phyloP scores from a whole-genome alignment of 2,888 invertebrate species.

The Hermaeophaga mercurialis region DNA sequence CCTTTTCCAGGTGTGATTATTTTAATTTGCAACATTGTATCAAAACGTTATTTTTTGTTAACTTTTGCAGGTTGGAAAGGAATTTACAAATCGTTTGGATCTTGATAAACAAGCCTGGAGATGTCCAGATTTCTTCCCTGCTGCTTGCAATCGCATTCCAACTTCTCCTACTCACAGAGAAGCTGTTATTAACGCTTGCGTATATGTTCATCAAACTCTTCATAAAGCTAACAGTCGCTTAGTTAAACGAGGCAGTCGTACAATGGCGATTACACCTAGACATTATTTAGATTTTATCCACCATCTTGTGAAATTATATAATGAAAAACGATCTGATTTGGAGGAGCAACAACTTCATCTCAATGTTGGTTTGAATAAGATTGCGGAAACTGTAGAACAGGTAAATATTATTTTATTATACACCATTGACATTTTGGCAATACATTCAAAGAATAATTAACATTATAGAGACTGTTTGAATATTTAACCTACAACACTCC shows the following conservation, averaged over 20 bases:
- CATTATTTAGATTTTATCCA: slow-evolving; percentile 99
- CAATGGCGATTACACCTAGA: slow-evolving; percentile 96
- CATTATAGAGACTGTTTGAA: too few species aligned
- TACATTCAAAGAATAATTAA: not conserved
- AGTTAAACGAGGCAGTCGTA: slow-evolving; percentile 89
- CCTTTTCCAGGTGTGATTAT: slow-evolving; percentile 81
- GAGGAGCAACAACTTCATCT: slow-evolving; percentile 99
- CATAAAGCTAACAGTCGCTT: slow-evolving; percentile 92
- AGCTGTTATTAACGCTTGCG: slow-evolving; percentile 98
- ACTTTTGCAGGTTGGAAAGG: slow-evolving; percentile 76
- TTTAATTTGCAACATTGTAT: too few species aligned
- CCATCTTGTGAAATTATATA: slow-evolving; percentile 97
- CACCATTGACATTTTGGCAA: not conserved
- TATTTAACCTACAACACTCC: too few species aligned
- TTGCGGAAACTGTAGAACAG: slow-evolving; percentile 98
- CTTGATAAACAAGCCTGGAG: slow-evolving; percentile 86
- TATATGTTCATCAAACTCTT: slow-evolving; percentile 96
- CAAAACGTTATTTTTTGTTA: slow-evolving; percentile 18
- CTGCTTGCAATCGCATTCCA: slow-evolving; percentile 78
- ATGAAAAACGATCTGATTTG: slow-evolving; percentile 96
- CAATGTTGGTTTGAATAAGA: slow-evolving; percentile 98
- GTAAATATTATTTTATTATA: slow-evolving; percentile 23
- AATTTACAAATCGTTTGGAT: slow-evolving; percentile 95
- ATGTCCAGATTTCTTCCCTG: slow-evolving; percentile 89
- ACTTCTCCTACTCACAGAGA: slow-evolving; percentile 83